A percentile compares a stretch with the other conserved stretches of the same genome.
These are phyloP conservation scores for Trichechus manatus DNA, from an alignment of 2,113 vertebrate species.

Conservation along the genomic window DNA sequence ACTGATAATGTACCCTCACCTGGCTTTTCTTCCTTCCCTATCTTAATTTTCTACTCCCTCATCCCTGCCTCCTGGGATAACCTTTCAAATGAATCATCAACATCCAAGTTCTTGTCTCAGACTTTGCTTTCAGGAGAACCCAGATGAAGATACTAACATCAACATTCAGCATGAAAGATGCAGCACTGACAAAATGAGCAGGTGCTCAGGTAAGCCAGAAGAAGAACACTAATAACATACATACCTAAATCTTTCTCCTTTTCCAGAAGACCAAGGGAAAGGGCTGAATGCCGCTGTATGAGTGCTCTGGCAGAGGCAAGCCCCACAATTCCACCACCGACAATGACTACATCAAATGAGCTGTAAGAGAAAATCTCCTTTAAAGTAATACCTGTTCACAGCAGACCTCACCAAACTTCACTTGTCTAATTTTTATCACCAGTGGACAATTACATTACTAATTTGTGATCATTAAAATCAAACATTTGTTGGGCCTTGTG, in stretches of 20 bases:
- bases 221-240: slow-evolving; percentile 74
- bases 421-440: neutral
- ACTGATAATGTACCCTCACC: neutral
- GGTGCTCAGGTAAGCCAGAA: neutral
- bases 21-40: neutral
- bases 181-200: slow-evolving; percentile 1
- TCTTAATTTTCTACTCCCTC: neutral
- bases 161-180: neutral
- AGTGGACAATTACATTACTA: slow-evolving; percentile 19
- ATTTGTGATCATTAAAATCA: slow-evolving; percentile 55
- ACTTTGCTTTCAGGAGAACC: slow-evolving; percentile 27
- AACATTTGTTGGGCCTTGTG: neutral
- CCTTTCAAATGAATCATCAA: slow-evolving; percentile 38
- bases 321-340: slow-evolving; percentile 96
- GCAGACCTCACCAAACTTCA: neutral
- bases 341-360: slow-evolving; percentile 88
- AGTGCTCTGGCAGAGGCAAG: slow-evolving; percentile 95
- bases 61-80: neutral
- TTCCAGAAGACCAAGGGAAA: slow-evolving; percentile 93
- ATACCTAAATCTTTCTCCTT: slow-evolving; percentile 95
- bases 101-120: neutral
- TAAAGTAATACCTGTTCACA: slow-evolving; percentile 60
- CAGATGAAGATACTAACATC: neutral
- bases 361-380: slow-evolving; percentile 74
- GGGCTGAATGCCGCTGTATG: slow-evolving; percentile 90